Evolutionary conservation across 35 echinoderm and acorn worm genomes (phyloP), one percentile per base, ranked within the genome.

Genomic region (Diadema setosum): DNA sequence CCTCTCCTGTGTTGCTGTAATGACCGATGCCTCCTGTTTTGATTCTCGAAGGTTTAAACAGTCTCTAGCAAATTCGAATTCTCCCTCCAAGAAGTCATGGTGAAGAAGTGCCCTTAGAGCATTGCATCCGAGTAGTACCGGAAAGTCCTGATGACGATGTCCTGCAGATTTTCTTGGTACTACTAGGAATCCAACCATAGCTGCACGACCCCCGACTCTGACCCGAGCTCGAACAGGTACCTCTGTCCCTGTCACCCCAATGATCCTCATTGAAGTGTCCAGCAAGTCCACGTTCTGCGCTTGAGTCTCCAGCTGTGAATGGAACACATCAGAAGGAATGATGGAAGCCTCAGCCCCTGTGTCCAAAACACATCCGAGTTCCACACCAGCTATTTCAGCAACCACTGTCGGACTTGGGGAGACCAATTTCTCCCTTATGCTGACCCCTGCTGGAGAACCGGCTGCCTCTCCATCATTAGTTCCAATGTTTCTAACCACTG

Each of bases 281-380:
- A 32, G n/a, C 33, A 37, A 70, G 9, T 45, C 58, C 50, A 65
- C 29, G 24, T 45, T 52, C 17, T 75, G 55, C n/a, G 67, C 2
- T 35, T 17, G 7, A 39, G 36, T 27, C 45, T 83, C 29, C 32
- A 93, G 52, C 26, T 45, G 21, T 12, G 86, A 35, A 25, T 57
- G 57, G 35, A 67, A 83, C 29, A 87, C 32, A 17, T 64, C 58
- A 7, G 73, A 55, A 43, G 91, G 84, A 21, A 93, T 93, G 35
- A 93, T 61, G 6, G 91, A 93, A 9, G 84, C 84, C 42, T 92
- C 56, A 1, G 90, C 84, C 15, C 90, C 90, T 6, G 90, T 92
- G 75, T 92, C 84, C 5, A 87, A 36, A 30, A 93, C 42, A 42
- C 91, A 93, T 0, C 91, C 91, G 23, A 93, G 2, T 8, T 52